These are phyloP conservation scores for Drosophila cardini DNA, from an alignment of 1,140 invertebrate genomes.

Conservation along the genomic window DNA sequence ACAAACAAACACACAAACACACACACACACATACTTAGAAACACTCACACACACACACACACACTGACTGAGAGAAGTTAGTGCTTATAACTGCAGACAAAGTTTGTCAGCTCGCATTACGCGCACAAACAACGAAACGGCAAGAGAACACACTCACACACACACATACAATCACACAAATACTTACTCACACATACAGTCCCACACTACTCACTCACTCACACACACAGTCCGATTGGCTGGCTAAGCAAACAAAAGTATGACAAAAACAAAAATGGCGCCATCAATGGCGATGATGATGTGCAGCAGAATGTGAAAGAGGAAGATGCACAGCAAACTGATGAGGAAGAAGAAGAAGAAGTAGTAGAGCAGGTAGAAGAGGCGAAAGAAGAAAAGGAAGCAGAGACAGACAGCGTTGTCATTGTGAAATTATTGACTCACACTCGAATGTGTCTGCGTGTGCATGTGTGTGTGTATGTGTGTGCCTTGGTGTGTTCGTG, in stretches of 20 bases:
- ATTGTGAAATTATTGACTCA: slow-evolving; percentile 34
- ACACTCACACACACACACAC: slow-evolving; percentile 22
- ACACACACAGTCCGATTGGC: slow-evolving; percentile 51
- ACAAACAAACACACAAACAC: slow-evolving; percentile 42
- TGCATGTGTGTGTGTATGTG: slow-evolving; percentile 1
- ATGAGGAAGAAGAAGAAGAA: background rate
- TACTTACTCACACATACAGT: slow-evolving; percentile 1
- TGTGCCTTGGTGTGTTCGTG: too few species aligned
- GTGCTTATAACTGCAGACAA: slow-evolving; percentile 58
- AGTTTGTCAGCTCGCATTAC: slow-evolving; percentile 79
- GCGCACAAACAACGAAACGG: background rate
- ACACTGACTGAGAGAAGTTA: slow-evolving; percentile 28
- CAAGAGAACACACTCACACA: slow-evolving; percentile 1
- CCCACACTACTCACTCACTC: slow-evolving; percentile 13
- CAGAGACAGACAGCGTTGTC: background rate
- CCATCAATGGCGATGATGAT: slow-evolving; percentile 71
- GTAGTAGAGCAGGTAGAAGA: background rate
- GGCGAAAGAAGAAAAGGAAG: background rate
- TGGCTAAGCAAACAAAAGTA: slow-evolving; percentile 54
- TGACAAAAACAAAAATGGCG: slow-evolving; percentile 72
- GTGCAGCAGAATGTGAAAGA: slow-evolving; percentile 33
- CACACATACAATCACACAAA: background rate
- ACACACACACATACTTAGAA: slow-evolving; percentile 47
- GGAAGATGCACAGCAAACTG: slow-evolving; percentile 34
- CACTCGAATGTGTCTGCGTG: background rate